Evolutionary conservation across 2,797 vertebrate species (phyloP).

Genomic region (Cryptoblepharus egeriae): DNA sequence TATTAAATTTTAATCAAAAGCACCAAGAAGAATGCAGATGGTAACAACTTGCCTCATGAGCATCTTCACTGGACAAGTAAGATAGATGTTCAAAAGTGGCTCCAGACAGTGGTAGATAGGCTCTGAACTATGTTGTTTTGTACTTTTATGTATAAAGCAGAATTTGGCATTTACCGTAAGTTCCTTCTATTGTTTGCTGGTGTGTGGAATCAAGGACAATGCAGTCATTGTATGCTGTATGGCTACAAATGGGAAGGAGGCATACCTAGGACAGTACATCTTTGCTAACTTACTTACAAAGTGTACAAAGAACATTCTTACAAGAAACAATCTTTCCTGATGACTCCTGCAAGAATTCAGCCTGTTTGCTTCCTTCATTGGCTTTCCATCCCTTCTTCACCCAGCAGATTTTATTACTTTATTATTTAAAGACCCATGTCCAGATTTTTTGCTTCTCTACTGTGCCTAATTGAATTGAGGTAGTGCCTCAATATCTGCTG

Average conservation of each 20-base stretch:
- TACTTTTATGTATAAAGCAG: not conserved
- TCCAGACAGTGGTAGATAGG: not conserved
- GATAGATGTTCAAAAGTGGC: constrained; percentile 35
- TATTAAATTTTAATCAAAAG: constrained; percentile 83
- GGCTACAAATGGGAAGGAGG: not conserved
- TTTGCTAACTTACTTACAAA: not conserved
- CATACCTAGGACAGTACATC: not conserved
- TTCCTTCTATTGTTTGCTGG: not conserved
- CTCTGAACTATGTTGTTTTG: not conserved
- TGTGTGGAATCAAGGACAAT: not conserved
- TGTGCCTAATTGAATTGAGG: no score
- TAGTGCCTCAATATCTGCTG: no score
- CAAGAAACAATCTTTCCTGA: not conserved
- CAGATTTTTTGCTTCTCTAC: no score
- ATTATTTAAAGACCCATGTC: no score
- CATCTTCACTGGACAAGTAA: constrained; percentile 3
- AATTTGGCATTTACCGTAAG: not conserved
- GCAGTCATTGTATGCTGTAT: not conserved
- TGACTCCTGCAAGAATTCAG: not conserved
- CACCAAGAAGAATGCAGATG: constrained; percentile 75
- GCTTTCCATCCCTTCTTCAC: not conserved
- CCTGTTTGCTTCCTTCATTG: not conserved
- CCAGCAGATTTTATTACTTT: no score
- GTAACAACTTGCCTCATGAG: constrained; percentile 50
- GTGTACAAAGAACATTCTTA: not conserved